Base-by-base conservation (phyloP, 1,140 invertebrate species). In the Ceratosolen solmsi region DNA sequence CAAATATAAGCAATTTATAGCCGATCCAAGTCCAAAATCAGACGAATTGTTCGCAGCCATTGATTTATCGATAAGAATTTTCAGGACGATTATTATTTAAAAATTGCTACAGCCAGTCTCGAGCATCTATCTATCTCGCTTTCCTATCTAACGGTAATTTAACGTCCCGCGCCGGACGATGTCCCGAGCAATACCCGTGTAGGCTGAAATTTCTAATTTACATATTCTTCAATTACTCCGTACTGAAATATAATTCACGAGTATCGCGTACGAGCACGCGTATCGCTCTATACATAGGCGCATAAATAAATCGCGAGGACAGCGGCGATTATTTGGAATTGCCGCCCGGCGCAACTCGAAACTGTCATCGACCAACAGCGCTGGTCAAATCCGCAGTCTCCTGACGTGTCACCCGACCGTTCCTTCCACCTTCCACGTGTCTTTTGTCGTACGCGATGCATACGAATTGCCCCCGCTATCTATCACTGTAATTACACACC, bases 371-470 rank as follows among this genome's bases (percentile, higher is more conserved):
- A n/a, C 33, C 33, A 30, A 38, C 22, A 38, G 51, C 36, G 9
- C 58, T n/a, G 1, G 8, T 22, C 22, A 38, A 54, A 58, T 71
- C 36, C 27, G 33, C 9, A 17, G 73, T 0, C 54, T 0, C 4
- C 9, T 84, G 68, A 85, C 87, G 87, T 88, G 87, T 82, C 77
- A 84, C 83, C 83, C 85, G 85, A 88, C 87, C 86, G 84, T 88
- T 87, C 82, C 84, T 86, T 38, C 25, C 15, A 49, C 36, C 78
- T 77, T 84, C 63, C 84, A 83, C 84, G 86, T 85, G 85, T 86
- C 85, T 86, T 87, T 84, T 33, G 85, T 87, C 86, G 49, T 70
- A 51, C 25, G 41, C 56, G n/a, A 51, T 30, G 63, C 73, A 87
- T 87, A 85, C 84, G 85, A 87, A 88, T 87, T 27, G 54, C 51